These are phyloP conservation scores for Mimas tiliae DNA, from an alignment of 2,888 invertebrate species.

Conservation along the genomic window DNA sequence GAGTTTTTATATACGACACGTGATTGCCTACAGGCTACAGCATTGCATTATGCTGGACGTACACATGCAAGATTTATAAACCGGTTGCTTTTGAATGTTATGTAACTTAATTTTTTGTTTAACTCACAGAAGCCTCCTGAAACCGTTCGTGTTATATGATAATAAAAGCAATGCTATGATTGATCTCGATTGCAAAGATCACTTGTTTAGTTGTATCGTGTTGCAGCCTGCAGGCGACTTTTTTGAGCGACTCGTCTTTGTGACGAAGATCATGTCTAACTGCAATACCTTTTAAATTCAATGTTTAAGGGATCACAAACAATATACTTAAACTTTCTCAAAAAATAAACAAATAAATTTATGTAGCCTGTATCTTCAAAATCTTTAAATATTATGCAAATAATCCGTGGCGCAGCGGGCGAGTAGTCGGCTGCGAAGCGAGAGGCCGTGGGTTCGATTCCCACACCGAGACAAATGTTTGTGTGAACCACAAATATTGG, in stretches of 20 bases:
- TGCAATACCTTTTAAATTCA: not conserved
- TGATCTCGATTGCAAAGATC: slow-evolving; percentile 66
- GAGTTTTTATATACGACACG: slow-evolving; percentile 72
- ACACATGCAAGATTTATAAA: slow-evolving; percentile 50
- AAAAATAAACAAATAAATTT: too few species aligned
- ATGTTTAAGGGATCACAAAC: too few species aligned
- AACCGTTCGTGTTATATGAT: slow-evolving; percentile 53
- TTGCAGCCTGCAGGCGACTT: slow-evolving; percentile 48
- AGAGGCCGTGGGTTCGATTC: too few species aligned
- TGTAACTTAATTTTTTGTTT: slow-evolving; percentile 41
- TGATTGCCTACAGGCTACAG: slow-evolving; percentile 58
- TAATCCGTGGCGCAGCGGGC: too few species aligned
- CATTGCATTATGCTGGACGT: slow-evolving; percentile 55
- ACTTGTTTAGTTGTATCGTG: slow-evolving; percentile 73
- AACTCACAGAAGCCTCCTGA: slow-evolving; percentile 38
- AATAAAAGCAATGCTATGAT: slow-evolving; percentile 63
- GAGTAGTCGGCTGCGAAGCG: too few species aligned
- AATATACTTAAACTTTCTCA: too few species aligned
- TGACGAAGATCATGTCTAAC: slow-evolving; percentile 3
- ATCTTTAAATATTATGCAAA: too few species aligned
- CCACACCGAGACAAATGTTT: too few species aligned
- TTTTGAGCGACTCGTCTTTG: slow-evolving; percentile 63
- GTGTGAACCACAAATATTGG: too few species aligned
- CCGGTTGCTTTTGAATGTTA: slow-evolving; percentile 54
- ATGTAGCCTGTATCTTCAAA: too few species aligned